Percentiles rank a stretch among this genome's conserved stretches.
Evolutionary conservation across 2,113 vertebrate genomes (phyloP).

Genomic region (Syrmaticus mikado): DNA sequence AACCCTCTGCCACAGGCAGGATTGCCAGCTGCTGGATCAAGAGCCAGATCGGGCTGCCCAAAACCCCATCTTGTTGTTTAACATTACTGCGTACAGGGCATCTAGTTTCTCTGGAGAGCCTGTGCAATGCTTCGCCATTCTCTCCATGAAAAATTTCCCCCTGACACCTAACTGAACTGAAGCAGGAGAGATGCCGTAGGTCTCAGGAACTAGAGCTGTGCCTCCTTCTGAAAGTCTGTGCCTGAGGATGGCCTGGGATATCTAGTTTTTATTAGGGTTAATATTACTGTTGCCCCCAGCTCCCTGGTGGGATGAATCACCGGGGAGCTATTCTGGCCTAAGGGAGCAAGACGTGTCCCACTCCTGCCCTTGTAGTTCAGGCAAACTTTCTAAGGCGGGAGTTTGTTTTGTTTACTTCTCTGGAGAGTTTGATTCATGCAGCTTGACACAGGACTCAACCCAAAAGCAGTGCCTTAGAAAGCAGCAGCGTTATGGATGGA

Average conservation of each 20-base stretch:
- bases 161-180: background rate
- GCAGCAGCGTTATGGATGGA: background rate
- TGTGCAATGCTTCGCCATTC: too few relatives aligned
- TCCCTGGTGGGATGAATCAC: background rate
- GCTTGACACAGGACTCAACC: background rate
- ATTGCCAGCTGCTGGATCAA: too few relatives aligned
- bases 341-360: background rate
- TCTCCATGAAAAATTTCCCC: too few relatives aligned
- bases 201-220: background rate
- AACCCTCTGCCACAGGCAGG: too few relatives aligned
- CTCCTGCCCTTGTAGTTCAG: background rate
- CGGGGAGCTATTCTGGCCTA: background rate
- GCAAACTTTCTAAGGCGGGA: background rate
- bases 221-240: background rate
- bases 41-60: too few relatives aligned
- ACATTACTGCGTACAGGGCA: too few relatives aligned
- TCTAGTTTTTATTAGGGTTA: background rate
- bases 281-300: background rate
- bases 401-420: slow-evolving; percentile 14
- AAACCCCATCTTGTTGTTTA: too few relatives aligned
- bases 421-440: background rate
- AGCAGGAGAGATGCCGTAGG: background rate
- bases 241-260: background rate
- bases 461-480: slow-evolving; percentile 38
- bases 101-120: too few relatives aligned